Evolutionary conservation across 2,113 vertebrate genomes (phyloP).

Genomic region (Pantherophis guttatus): DNA sequence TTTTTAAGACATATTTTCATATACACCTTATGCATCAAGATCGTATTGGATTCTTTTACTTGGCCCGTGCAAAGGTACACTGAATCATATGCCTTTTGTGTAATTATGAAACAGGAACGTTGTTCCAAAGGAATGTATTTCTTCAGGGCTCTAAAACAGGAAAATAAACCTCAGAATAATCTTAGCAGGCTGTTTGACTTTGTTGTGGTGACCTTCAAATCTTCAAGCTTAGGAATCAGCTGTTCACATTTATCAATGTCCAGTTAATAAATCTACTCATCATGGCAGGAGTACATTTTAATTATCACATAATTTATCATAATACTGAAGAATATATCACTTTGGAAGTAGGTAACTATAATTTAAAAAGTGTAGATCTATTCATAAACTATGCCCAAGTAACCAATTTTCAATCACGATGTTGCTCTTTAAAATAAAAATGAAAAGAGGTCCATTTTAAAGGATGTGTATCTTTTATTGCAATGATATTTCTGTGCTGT

Average conservation of each 20-base stretch:
- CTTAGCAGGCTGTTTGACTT: not conserved
- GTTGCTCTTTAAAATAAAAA: not conserved
- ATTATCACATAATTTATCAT: not conserved
- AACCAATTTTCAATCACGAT: not conserved
- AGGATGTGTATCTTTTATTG: not conserved
- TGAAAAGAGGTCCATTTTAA: not conserved
- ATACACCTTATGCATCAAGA: not conserved
- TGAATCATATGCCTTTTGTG: not conserved
- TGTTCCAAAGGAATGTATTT: not conserved
- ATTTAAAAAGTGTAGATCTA: not conserved
- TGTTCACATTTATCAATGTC: constrained; percentile 13
- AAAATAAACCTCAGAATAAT: not conserved
- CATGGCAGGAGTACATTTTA: not conserved
- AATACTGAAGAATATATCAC: not conserved
- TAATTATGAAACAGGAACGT: not conserved
- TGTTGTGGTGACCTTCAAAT: constrained; percentile 8
- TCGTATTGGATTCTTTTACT: not conserved
- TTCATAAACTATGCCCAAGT: not conserved
- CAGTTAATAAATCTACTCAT: constrained; percentile 5
- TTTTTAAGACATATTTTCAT: not conserved
- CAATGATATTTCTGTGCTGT: not conserved
- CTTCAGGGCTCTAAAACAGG: not conserved
- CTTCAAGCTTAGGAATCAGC: not conserved
- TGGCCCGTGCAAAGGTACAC: too few species aligned
- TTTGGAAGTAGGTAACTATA: not conserved